Evolutionary conservation across 2,113 vertebrate genomes (phyloP).

Genomic region (Benthochromis sp.): DNA sequence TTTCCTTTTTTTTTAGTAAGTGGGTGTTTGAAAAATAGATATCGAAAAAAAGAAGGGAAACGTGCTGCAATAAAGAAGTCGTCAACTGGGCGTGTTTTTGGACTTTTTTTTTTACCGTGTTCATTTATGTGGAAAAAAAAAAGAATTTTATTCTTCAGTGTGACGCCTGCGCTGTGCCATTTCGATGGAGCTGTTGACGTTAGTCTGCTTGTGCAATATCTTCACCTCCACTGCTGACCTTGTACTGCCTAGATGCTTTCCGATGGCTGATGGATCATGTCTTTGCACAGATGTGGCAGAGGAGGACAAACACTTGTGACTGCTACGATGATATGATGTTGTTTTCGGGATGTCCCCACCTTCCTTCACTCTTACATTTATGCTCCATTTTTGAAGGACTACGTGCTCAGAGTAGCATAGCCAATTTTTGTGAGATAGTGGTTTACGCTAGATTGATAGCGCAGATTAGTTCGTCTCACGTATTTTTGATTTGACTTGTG

Average conservation of each 20-base stretch:
- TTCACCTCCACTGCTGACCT: constrained; percentile 52
- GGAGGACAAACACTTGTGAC: constrained; percentile 29
- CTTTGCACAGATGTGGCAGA: constrained; percentile 39
- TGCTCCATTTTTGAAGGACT: constrained; percentile 18
- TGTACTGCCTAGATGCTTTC: constrained; percentile 50
- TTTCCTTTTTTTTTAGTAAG: not conserved
- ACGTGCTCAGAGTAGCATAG: constrained; percentile 38
- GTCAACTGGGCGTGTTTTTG: constrained; percentile 44
- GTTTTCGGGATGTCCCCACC: not conserved
- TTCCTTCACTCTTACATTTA: constrained; percentile 33
- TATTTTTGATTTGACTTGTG: constrained; percentile 18
- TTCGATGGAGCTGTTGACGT: constrained; percentile 62
- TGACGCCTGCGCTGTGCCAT: constrained; percentile 65
- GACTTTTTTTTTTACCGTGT: constrained; percentile 33
- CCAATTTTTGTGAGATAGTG: constrained; percentile 1
- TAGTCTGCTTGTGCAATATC: constrained; percentile 71
- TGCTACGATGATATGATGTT: not conserved
- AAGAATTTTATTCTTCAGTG: constrained; percentile 44
- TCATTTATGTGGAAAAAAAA: constrained; percentile 47
- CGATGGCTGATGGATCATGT: not conserved
- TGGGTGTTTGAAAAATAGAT: constrained; percentile 45
- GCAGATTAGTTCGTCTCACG: constrained; percentile 6
- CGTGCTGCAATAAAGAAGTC: constrained; percentile 71
- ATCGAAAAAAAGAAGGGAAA: not conserved
- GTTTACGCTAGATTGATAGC: constrained; percentile 24